A percentile compares a stretch with the other conserved stretches of the same genome.
These are phyloP conservation scores for Catharus fuscescens DNA, from an alignment of 2,113 vertebrate genomes.

Conservation along the genomic window DNA sequence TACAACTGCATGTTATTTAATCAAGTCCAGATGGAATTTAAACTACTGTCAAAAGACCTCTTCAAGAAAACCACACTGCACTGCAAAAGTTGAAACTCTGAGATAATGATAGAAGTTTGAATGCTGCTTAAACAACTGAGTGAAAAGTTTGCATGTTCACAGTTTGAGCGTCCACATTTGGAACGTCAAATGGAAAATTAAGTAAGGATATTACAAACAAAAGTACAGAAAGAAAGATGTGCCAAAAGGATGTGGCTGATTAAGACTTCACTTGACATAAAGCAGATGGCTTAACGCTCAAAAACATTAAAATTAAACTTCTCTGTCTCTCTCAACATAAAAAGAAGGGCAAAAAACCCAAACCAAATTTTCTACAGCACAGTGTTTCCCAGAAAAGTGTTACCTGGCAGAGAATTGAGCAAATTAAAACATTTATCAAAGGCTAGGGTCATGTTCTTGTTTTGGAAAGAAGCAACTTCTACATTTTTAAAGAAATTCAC, in stretches of 20 bases:
- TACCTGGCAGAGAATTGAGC: neutral
- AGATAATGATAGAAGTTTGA: neutral
- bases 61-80: neutral
- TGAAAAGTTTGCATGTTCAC: constrained; percentile 1
- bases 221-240: neutral
- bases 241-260: constrained; percentile 15
- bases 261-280: neutral
- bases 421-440: neutral
- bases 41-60: neutral
- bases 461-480: neutral
- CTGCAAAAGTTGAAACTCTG: neutral
- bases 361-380: neutral
- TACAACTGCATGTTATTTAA: neutral
- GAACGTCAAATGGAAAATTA: constrained; percentile 5
- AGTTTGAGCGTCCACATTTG: neutral
- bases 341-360: neutral
- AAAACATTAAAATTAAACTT: neutral
- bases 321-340: neutral
- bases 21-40: constrained; percentile 13
- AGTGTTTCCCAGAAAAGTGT: neutral
- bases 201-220: constrained; percentile 10
- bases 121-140: neutral
- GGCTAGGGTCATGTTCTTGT: neutral
- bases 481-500: neutral
- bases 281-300: neutral